These are phyloP conservation scores for Lineus longissimus DNA, from an alignment of 1,140 invertebrate species.

Conservation along the genomic window DNA sequence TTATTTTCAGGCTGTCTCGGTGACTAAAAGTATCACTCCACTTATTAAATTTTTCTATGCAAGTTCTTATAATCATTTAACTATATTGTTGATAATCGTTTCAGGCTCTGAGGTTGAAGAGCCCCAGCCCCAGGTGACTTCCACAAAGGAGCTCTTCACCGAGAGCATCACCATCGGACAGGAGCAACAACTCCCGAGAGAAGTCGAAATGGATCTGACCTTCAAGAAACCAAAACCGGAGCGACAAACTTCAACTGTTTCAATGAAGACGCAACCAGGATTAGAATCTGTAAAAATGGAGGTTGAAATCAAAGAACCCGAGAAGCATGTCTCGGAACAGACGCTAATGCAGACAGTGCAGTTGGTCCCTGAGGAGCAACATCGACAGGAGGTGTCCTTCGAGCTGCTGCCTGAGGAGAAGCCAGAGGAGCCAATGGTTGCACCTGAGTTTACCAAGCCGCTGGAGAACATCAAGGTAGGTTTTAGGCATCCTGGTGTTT, in stretches of 20 bases:
- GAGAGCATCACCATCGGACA: background rate
- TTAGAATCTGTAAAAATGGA: conserved; percentile 30
- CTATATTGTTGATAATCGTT: too few species aligned
- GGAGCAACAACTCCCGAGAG: too few species aligned
- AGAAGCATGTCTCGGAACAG: conserved; percentile 23
- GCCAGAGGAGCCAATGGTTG: conserved; percentile 12
- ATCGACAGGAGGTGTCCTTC: conserved; percentile 7
- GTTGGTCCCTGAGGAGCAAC: conserved; percentile 10
- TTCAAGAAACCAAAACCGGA: conserved; percentile 7
- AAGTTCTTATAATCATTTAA: too few species aligned
- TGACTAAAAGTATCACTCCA: too few species aligned
- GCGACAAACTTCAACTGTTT: conserved; percentile 29
- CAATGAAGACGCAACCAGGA: conserved; percentile 27
- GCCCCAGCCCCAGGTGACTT: background rate
- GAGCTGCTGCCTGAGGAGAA: conserved; percentile 16
- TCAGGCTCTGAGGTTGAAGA: background rate
- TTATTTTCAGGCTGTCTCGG: too few species aligned
- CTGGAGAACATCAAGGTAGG: conserved; percentile 9
- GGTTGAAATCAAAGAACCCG: conserved; percentile 25
- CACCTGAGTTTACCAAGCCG: conserved; percentile 29
- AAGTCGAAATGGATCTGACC: too few species aligned
- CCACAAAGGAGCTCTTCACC: background rate
- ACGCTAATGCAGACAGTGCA: conserved; percentile 30
- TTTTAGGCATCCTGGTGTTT: too few species aligned
- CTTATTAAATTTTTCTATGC: too few species aligned